phyloP scores from a whole-genome alignment of 2,113 vertebrate genomes.

The Eupsittula cactorum region DNA sequence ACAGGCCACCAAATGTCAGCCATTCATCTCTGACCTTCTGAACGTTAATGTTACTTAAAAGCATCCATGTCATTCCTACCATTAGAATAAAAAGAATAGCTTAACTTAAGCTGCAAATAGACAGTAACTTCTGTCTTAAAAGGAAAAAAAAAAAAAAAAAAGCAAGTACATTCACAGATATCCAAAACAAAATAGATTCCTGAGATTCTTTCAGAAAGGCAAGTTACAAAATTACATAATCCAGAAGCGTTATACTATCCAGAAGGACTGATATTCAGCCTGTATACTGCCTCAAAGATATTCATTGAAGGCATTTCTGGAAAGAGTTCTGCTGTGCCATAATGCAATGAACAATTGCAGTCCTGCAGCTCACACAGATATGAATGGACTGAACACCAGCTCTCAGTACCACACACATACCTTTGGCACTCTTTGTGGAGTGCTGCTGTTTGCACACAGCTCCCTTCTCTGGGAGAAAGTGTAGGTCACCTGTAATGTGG shows the following conservation, averaged over 20 bases:
- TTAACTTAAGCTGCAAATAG: neutral
- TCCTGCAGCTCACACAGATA: neutral
- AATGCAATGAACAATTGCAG: neutral
- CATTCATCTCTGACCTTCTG: neutral
- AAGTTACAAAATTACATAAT: neutral
- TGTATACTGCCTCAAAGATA: neutral
- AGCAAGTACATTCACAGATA: neutral
- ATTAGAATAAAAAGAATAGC: neutral
- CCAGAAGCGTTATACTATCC: neutral
- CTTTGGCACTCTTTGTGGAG: neutral
- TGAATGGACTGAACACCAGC: neutral
- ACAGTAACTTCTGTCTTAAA: neutral
- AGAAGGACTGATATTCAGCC: neutral
- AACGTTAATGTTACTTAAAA: neutral
- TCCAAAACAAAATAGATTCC: neutral
- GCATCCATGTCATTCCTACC: neutral
- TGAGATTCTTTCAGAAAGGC: neutral
- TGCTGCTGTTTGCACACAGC: neutral
- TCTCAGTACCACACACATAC: neutral
- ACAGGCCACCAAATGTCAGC: neutral
- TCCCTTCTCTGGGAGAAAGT: neutral
- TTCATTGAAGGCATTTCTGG: slow-evolving; percentile 4
- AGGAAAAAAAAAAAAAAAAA: neutral
- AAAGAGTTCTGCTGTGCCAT: neutral
- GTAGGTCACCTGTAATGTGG: neutral